Conservation (phyloP, 1,140 invertebrate genomes). For the Panonychus citri region DNA sequence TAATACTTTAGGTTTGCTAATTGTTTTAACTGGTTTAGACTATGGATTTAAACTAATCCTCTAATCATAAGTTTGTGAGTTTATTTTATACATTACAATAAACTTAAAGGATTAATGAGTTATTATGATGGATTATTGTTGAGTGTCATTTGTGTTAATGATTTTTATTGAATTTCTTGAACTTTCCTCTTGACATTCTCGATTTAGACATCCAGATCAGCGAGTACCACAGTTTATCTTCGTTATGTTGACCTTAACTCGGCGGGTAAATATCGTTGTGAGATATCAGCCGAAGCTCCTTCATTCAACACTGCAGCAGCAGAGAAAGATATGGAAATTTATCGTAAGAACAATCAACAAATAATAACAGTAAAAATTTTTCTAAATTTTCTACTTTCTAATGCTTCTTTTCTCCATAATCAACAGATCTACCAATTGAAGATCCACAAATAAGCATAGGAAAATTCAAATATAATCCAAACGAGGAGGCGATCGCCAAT, state of each 20-base stretch:
- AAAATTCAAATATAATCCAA: slow-evolving; percentile 10
- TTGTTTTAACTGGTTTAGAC: too few relatives aligned
- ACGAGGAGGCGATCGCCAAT: slow-evolving; percentile 16
- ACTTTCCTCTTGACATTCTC: not conserved
- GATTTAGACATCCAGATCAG: not conserved
- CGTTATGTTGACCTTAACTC: slow-evolving; percentile 1
- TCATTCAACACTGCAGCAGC: slow-evolving; percentile 54
- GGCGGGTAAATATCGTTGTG: slow-evolving; percentile 38
- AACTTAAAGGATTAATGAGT: too few relatives aligned
- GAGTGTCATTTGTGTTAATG: too few relatives aligned
- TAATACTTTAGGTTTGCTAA: too few relatives aligned
- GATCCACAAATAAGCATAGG: slow-evolving; percentile 14
- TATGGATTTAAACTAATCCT: too few relatives aligned
- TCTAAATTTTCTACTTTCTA: not conserved
- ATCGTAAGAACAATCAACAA: slow-evolving; percentile 30
- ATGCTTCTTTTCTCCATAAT: not conserved
- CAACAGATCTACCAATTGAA: slow-evolving; percentile 14
- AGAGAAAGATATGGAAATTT: slow-evolving; percentile 42
- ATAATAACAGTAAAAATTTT: slow-evolving; percentile 1
- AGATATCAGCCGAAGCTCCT: slow-evolving; percentile 58
- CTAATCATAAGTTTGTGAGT: too few relatives aligned
- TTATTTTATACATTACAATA: too few relatives aligned
- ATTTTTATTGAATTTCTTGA: too few relatives aligned
- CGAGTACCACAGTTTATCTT: not conserved
- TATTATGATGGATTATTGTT: too few relatives aligned